Evolutionary conservation across 1,140 invertebrate species (phyloP).

Genomic region (Subanguina moxae): DNA sequence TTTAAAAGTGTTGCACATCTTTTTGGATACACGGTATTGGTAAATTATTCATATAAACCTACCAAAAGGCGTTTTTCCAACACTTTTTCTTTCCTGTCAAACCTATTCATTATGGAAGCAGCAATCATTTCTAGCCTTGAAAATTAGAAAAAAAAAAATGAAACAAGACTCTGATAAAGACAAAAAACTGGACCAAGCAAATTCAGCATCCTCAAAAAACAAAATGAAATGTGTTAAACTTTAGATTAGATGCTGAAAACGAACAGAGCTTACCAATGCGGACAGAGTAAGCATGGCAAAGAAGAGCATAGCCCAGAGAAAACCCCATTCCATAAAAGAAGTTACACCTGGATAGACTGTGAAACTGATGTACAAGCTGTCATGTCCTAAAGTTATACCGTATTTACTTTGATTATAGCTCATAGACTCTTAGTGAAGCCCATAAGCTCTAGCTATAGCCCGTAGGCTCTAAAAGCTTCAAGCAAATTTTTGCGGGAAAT

Average conservation of each 20-base stretch:
- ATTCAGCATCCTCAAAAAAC: conserved; percentile 49
- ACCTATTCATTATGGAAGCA: conserved; percentile 53
- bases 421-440: too few relatives aligned
- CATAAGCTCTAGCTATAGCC: too few relatives aligned
- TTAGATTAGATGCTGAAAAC: not conserved
- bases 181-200: conserved; percentile 47
- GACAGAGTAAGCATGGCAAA: conserved; percentile 54
- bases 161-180: too few relatives aligned
- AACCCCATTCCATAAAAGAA: conserved; percentile 52
- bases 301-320: conserved; percentile 52
- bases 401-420: too few relatives aligned
- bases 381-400: conserved; percentile 42
- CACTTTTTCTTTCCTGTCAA: conserved; percentile 46
- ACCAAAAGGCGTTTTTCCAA: conserved; percentile 46
- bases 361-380: conserved; percentile 49
- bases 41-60: too few relatives aligned
- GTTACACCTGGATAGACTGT: conserved; percentile 56
- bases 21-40: too few relatives aligned
- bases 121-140: conserved; percentile 56
- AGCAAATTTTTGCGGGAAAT: not conserved
- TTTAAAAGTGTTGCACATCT: conserved; percentile 20
- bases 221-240: not conserved
- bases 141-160: conserved; percentile 8
- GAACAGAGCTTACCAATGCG: conserved; percentile 9
- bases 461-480: too few relatives aligned